phyloP scores from a whole-genome alignment of 1,140 invertebrate genomes.

The Semibalanus balanoides region DNA sequence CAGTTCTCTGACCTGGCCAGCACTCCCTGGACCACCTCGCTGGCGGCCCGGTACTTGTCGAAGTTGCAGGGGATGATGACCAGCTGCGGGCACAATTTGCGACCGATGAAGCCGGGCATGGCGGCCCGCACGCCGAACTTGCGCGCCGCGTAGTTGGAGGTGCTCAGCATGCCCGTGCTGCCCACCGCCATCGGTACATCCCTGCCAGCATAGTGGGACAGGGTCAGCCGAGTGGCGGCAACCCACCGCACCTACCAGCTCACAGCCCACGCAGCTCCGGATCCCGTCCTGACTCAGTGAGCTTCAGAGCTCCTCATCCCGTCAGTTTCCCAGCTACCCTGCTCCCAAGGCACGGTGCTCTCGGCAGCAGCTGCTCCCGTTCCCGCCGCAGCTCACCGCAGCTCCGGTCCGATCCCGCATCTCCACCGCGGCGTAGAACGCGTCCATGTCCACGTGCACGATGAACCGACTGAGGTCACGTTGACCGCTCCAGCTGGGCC shows the following conservation, averaged over 20 bases:
- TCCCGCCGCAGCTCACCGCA: not conserved
- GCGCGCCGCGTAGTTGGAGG: conserved; percentile 49
- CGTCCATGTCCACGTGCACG: conserved; percentile 53
- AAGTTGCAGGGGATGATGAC: conserved; percentile 42
- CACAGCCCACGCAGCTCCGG: too few species aligned
- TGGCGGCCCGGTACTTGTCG: conserved; percentile 40
- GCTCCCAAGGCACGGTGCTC: too few species aligned
- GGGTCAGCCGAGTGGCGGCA: too few species aligned
- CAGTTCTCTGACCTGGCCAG: conserved; percentile 9
- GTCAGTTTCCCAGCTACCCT: too few species aligned
- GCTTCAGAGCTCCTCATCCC: too few species aligned
- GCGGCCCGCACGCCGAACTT: conserved; percentile 48
- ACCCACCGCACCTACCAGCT: too few species aligned
- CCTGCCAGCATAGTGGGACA: conserved; percentile 13
- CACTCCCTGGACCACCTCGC: conserved; percentile 29
- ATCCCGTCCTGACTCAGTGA: too few species aligned
- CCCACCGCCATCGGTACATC: conserved; percentile 52
- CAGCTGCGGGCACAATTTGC: conserved; percentile 46
- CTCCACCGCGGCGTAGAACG: conserved; percentile 51
- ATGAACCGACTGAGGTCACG: conserved; percentile 37
- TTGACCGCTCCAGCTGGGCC: conserved; percentile 26
- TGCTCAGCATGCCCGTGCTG: conserved; percentile 42
- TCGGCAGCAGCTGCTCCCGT: too few species aligned
- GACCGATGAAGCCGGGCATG: conserved; percentile 56
- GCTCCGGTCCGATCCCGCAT: conserved; percentile 37